Evolutionary conservation across 1,140 invertebrate genomes (phyloP).

Genomic region (Zaprionus davidi): DNA sequence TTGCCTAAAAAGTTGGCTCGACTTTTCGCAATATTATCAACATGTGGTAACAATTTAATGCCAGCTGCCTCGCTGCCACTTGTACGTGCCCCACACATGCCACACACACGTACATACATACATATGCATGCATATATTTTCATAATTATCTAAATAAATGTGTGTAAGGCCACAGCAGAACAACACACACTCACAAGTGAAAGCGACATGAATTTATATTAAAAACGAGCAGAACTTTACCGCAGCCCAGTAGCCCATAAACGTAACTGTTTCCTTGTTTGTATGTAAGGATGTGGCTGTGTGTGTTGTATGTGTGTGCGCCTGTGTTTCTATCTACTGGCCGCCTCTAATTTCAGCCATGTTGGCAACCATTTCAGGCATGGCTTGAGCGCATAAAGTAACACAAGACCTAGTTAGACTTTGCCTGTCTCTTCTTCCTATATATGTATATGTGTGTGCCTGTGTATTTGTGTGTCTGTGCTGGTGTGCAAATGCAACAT

Average conservation of each 20-base stretch:
- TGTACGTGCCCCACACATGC: conserved; percentile 43
- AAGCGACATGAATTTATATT: conserved; percentile 74
- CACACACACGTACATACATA: conserved; percentile 29
- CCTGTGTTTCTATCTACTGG: conserved; percentile 32
- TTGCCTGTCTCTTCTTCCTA: conserved; percentile 6
- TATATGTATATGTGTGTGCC: conserved; percentile 12
- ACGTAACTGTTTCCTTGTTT: conserved; percentile 39
- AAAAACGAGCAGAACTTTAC: conserved; percentile 66
- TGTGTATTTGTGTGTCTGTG: conserved; percentile 21
- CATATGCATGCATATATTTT: conserved; percentile 60
- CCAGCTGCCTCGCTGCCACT: conserved; percentile 12
- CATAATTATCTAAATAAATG: conserved; percentile 76
- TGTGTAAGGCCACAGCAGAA: conserved; percentile 55
- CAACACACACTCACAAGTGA: conserved; percentile 43
- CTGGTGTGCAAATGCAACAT: conserved; percentile 58
- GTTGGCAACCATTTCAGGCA: conserved; percentile 39
- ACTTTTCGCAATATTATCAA: conserved; percentile 35
- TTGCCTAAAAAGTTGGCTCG: conserved; percentile 23
- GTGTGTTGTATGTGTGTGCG: conserved; percentile 30
- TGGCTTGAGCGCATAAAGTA: conserved; percentile 56
- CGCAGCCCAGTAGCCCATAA: conserved; percentile 60
- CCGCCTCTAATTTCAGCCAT: conserved; percentile 62
- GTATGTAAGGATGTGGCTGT: conserved; percentile 9
- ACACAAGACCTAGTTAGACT: conserved; percentile 65
- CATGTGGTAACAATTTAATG: conserved; percentile 40